These are phyloP conservation scores for Hololepta plana DNA, from an alignment of 2,888 invertebrate species.

Conservation along the genomic window DNA sequence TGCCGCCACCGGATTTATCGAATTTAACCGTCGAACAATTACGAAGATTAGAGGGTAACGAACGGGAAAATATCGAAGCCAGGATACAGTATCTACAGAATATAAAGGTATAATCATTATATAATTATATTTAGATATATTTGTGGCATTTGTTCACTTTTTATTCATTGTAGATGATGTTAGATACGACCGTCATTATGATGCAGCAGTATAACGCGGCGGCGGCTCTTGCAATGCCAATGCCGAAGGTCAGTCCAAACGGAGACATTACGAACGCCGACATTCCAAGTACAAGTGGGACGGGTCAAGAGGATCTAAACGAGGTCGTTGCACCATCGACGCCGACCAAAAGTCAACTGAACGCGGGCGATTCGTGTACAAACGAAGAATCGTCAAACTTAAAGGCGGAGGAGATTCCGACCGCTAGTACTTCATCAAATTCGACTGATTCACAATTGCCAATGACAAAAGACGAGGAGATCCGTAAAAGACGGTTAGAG, in stretches of 20 bases:
- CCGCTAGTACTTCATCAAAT: too few species aligned
- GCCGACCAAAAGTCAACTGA: conserved; percentile 5
- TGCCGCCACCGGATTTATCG: conserved; percentile 56
- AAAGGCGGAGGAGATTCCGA: too few species aligned
- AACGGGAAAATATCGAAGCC: conserved; percentile 76
- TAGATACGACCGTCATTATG: conserved; percentile 85
- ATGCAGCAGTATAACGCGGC: conserved; percentile 84
- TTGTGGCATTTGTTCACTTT: not conserved
- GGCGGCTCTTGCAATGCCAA: conserved; percentile 28
- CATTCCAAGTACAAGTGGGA: too few species aligned
- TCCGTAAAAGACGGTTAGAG: too few species aligned
- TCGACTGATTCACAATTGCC: too few species aligned
- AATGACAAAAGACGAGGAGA: too few species aligned
- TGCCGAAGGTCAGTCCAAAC: conserved; percentile 14
- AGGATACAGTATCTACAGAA: conserved; percentile 63
- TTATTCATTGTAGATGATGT: conserved; percentile 47
- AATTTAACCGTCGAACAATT: conserved; percentile 70
- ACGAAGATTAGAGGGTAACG: conserved; percentile 71
- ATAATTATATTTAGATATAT: conserved; percentile 4
- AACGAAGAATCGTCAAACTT: too few species aligned
- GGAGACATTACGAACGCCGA: too few species aligned
- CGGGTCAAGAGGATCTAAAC: too few species aligned
- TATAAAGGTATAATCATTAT: conserved; percentile 31
- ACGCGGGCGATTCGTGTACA: too few species aligned
- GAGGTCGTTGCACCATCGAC: too few species aligned